Conservation (phyloP, 2,113 vertebrate genomes). For the Hyaena hyaena region DNA sequence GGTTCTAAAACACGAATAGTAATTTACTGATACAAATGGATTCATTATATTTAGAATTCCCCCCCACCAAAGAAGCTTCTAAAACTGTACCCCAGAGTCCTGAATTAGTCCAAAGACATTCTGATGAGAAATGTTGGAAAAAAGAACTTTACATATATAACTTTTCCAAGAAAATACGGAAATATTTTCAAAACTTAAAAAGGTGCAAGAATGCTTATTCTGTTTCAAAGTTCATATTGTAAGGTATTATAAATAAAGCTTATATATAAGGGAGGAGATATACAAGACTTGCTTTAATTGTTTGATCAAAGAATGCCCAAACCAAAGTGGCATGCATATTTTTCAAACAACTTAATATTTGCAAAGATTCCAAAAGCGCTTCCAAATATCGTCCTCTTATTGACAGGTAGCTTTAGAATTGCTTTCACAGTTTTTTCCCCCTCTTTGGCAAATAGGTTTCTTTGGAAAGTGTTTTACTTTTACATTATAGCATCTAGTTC, state of each 20-base stretch:
- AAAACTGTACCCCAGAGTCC: neutral
- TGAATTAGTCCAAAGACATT: neutral
- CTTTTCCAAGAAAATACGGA: neutral
- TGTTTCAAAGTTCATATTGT: conserved; percentile 2
- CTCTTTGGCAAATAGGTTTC: neutral
- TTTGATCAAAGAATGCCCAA: neutral
- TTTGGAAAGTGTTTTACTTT: neutral
- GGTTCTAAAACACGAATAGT: neutral
- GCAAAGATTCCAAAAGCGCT: neutral
- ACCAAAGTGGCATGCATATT: neutral
- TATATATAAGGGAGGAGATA: neutral
- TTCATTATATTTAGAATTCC: neutral
- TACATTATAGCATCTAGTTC: neutral
- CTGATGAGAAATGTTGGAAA: neutral
- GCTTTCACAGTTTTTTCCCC: neutral
- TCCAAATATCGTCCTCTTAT: neutral
- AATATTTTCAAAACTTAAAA: neutral
- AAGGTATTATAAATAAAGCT: neutral
- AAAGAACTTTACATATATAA: neutral
- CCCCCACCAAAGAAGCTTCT: neutral
- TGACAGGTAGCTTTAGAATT: conserved; percentile 38
- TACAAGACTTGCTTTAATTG: neutral
- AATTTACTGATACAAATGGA: neutral
- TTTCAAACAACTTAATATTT: conserved; percentile 36
- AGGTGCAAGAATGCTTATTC: neutral